Percentiles rank a stretch among this genome's conserved stretches.
phyloP scores from a whole-genome alignment of 2,888 invertebrate species.

The Andrena hattorfiana region DNA sequence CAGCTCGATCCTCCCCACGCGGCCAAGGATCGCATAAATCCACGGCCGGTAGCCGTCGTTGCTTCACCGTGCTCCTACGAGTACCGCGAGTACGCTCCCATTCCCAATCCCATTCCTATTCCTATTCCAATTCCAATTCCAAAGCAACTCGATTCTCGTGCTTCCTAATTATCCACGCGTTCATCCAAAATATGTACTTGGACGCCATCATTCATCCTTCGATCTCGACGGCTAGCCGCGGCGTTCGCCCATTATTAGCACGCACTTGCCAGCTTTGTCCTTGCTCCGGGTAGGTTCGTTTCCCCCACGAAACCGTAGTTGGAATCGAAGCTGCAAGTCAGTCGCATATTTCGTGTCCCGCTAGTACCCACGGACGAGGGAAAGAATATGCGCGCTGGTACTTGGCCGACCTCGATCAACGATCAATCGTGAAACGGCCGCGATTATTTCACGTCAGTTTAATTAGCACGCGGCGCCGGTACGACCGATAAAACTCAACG shows the following conservation, averaged over 20 bases:
- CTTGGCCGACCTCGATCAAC: slow-evolving; percentile 82
- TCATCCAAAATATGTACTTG: no score
- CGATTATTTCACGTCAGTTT: slow-evolving; percentile 85
- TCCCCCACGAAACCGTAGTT: background rate
- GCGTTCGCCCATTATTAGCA: no score
- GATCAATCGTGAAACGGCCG: slow-evolving; percentile 83
- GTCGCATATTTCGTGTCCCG: slow-evolving; percentile 37
- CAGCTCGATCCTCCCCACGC: slow-evolving; percentile 57
- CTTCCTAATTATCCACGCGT: no score
- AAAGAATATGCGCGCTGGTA: slow-evolving; percentile 60
- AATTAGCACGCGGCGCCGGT: slow-evolving; percentile 84
- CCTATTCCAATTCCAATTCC: no score
- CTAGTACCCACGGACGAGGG: slow-evolving; percentile 31
- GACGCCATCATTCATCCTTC: no score
- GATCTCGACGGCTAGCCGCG: no score
- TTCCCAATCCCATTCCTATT: no score
- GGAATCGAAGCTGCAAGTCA: slow-evolving; percentile 24
- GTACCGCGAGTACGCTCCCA: no score
- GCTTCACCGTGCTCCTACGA: background rate
- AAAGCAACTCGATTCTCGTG: no score
- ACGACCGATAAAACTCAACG: slow-evolving; percentile 83
- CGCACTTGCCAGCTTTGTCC: no score
- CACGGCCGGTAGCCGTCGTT: slow-evolving; percentile 52
- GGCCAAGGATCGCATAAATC: slow-evolving; percentile 72
- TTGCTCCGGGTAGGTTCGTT: background rate